A percentile compares a stretch with the other conserved stretches of the same genome.
Evolutionary conservation across 2,113 vertebrate species (phyloP).

Genomic region (Embiotoca jacksoni): DNA sequence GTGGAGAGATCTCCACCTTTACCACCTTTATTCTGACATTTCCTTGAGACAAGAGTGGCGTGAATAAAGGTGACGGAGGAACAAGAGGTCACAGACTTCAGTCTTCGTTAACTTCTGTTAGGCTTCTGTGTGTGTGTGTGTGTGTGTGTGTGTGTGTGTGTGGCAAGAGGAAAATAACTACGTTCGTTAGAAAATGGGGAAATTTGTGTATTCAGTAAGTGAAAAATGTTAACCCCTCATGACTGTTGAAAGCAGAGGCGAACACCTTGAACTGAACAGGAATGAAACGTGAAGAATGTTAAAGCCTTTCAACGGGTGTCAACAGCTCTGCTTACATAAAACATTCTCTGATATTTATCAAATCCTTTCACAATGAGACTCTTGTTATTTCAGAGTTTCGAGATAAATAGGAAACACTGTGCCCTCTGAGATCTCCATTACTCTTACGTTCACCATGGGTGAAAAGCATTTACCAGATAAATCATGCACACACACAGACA

Average conservation of each 20-base stretch:
- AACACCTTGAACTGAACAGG: background rate
- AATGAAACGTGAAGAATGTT: background rate
- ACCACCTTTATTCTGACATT: background rate
- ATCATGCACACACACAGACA: background rate
- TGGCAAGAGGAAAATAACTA: background rate
- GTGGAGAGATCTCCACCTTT: background rate
- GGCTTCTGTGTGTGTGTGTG: background rate
- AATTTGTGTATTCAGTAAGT: background rate
- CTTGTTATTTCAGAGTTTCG: background rate
- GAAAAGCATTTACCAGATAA: background rate
- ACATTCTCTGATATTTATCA: background rate
- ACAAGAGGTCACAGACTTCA: background rate
- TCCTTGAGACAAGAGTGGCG: background rate
- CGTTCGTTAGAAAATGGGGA: background rate
- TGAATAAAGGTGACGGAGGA: background rate
- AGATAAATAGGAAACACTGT: background rate
- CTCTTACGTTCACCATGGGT: background rate
- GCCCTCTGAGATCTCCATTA: background rate
- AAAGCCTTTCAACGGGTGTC: background rate
- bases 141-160: background rate
- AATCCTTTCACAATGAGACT: background rate
- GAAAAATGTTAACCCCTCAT: background rate
- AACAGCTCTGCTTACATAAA: background rate
- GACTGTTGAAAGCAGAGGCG: background rate
- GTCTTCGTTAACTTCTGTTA: background rate